Conservation (phyloP, 2,888 invertebrate genomes). For the Epistrophe grossulariae region DNA sequence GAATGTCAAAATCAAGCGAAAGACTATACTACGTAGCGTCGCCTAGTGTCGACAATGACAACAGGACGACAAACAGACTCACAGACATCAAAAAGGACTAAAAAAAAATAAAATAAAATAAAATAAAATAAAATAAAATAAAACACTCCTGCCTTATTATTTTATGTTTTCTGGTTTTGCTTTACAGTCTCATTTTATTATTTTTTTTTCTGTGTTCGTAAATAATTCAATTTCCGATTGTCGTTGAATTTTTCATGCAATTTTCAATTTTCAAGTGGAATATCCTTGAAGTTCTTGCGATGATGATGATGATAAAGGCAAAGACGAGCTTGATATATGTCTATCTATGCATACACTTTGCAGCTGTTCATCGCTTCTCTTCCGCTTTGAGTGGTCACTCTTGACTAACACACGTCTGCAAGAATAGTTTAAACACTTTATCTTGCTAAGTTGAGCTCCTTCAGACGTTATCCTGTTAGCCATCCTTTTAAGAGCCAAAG, state of each 20-base stretch:
- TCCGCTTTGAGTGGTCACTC: conserved; percentile 21
- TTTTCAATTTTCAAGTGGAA: conserved; percentile 72
- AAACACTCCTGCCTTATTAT: conserved; percentile 46
- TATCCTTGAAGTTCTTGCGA: conserved; percentile 55
- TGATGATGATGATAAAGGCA: neutral
- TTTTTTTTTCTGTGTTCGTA: conserved; percentile 40
- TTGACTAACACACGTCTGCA: conserved; percentile 25
- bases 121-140: too few species aligned
- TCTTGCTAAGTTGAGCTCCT: conserved; percentile 20
- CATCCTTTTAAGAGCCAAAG: conserved; percentile 9
- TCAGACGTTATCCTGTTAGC: conserved; percentile 22
- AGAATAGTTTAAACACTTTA: conserved; percentile 51
- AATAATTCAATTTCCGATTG: conserved; percentile 74
- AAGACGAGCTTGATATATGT: neutral
- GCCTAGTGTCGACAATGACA: neutral
- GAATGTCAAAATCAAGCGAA: conserved; percentile 57
- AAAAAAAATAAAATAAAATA: neutral
- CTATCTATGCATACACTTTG: neutral
- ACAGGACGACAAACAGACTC: conserved; percentile 9
- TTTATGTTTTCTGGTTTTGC: conserved; percentile 46
- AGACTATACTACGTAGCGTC: neutral
- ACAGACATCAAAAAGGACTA: conserved; percentile 1
- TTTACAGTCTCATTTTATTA: conserved; percentile 25
- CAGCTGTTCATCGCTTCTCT: neutral
- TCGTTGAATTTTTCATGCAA: conserved; percentile 71